Percentiles rank a stretch among this genome's conserved stretches.
Conservation (phyloP, 2,113 vertebrate genomes). For the Melanocharis versteri region DNA sequence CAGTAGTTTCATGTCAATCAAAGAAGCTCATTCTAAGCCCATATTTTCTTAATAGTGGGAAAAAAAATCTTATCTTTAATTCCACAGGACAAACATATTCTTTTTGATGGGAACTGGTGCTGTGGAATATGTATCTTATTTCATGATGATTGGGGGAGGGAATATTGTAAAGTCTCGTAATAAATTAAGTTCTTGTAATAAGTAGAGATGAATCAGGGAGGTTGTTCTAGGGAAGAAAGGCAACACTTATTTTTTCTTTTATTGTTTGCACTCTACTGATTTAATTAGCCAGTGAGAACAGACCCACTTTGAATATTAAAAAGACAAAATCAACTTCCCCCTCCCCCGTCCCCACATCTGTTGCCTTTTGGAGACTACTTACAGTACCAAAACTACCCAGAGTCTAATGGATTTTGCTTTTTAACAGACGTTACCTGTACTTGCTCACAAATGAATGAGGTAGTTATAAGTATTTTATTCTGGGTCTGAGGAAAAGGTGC, state of each 20-base stretch:
- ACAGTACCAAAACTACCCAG: background rate
- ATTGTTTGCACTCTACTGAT: conserved; percentile 57
- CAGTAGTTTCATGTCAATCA: background rate
- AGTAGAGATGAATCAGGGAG: background rate
- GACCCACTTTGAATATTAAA: conserved; percentile 56
- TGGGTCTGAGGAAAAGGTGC: background rate
- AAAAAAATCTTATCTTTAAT: background rate
- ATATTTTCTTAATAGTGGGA: background rate
- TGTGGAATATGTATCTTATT: background rate
- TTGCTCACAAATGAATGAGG: background rate
- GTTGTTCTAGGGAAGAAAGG: conserved; percentile 14
- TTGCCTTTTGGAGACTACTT: conserved; percentile 31
- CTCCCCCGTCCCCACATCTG: conserved; percentile 33
- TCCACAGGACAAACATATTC: background rate
- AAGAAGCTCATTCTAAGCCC: background rate
- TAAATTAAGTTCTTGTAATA: background rate
- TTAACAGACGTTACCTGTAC: background rate
- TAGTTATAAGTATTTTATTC: background rate
- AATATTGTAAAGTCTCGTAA: background rate
- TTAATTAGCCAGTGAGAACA: conserved; percentile 60
- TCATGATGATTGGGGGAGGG: background rate
- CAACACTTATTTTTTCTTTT: conserved; percentile 52
- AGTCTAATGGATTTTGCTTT: background rate
- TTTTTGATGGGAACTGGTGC: background rate
- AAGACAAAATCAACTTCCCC: conserved; percentile 37